Conservation (phyloP, 2,888 invertebrate species). For the Portevinia maculata region DNA sequence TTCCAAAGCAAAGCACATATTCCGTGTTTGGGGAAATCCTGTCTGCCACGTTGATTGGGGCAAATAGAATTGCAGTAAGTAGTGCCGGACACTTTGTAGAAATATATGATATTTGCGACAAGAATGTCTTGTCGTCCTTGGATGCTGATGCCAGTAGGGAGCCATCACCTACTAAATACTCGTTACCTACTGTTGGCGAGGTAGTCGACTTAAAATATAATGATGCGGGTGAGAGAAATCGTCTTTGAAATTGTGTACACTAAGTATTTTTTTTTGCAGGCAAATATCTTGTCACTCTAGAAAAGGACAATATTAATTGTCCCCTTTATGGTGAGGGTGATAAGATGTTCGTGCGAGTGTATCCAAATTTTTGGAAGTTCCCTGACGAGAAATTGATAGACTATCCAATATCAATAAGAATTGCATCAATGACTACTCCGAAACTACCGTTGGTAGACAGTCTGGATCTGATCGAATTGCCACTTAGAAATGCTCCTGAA, state of each 20-base stretch:
- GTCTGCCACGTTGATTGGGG: constrained; percentile 80
- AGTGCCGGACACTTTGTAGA: constrained; percentile 82
- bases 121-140: constrained; percentile 35
- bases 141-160: constrained; percentile 75
- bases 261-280: constrained; percentile 75
- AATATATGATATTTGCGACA: constrained; percentile 80
- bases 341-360: constrained; percentile 85
- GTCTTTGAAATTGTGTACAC: too few relatives aligned
- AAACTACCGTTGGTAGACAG: constrained; percentile 86
- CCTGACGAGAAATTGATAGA: constrained; percentile 82
- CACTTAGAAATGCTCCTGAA: constrained; percentile 85
- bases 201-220: constrained; percentile 88
- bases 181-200: constrained; percentile 89
- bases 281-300: constrained; percentile 80
- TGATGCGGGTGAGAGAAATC: constrained; percentile 84
- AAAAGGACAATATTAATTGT: constrained; percentile 80
- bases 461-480: constrained; percentile 90
- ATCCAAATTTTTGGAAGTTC: constrained; percentile 87
- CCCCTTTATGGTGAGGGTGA: constrained; percentile 81
- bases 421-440: constrained; percentile 90
- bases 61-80: constrained; percentile 81
- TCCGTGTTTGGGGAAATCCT: constrained; percentile 81
- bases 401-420: constrained; percentile 84
- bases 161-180: constrained; percentile 81
- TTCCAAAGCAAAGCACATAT: constrained; percentile 81